Base-by-base conservation (phyloP, 2,113 vertebrate species). In the Saimiri boliviensis region DNA sequence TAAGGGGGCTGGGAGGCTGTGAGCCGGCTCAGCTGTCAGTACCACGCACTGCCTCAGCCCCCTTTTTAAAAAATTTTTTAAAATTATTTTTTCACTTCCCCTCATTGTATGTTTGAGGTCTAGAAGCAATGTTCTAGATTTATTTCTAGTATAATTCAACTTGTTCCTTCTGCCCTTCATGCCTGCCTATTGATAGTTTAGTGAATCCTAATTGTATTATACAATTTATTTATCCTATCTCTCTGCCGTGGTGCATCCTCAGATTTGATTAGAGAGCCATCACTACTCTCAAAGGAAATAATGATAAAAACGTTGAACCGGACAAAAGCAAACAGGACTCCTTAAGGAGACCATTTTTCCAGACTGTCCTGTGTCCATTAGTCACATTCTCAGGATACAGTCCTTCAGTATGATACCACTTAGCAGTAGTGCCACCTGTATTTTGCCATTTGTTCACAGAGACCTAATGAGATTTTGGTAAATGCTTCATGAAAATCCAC, bases 221-320 rank as follows among this genome's bases (percentile, higher is more conserved):
- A 52, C n/a, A 82, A 74, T 63, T 79, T 73, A 47, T 91, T 81
- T 86, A 71, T 80, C 91, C 40, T 82, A 91, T 58, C 52, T 77
- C 79, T 91, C 30, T 60, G 80, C 77, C 68, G 20, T 60, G 74
- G 37, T 25, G 21, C 74, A 52, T 30, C 58, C 74, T 96, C 89
- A 86, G 94, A 83, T 95, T 87, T 83, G 87, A 96, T 89, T 96
- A 80, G 80, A 60, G 47, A 63, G 76, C 32, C 37, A 86, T 60
- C 13, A 10, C 2, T 85, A 79, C 27, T 68, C 25, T 93, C 30
- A 2, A 25, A 49, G 25, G 73, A 94, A 94, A 74, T 68, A 68
- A 0, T 8, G 68, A 96, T 86, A 35, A 54, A 91, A 42, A 54
- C 32, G 32, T 73, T 73, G 80, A 89, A 42, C 25, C 0, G 6